Evolutionary conservation across 2,888 invertebrate species (phyloP), one percentile per base, ranked within the genome.

Genomic region (Fabriciana adippe): DNA sequence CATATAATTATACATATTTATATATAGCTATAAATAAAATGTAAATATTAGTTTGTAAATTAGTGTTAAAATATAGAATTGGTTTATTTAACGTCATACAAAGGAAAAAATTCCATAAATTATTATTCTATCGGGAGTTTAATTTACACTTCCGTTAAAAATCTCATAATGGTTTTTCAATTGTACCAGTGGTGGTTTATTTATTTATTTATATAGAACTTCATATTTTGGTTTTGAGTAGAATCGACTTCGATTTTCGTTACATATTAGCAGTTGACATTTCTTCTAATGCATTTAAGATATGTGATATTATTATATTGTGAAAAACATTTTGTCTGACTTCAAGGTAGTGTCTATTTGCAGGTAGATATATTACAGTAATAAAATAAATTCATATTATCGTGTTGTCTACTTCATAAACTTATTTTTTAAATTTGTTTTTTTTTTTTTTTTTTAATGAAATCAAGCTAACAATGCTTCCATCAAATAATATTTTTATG

Each of bases 1-100:
- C 88, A 88, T 87, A 90, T 90, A 88, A 90, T 88, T 91, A 92
- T 92, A 91, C 90, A 92, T 92, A 92, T 92, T 92, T 92, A 92
- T 92, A 92, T 89, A 92, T 90, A 92, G 87, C 86, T 91, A 91
- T 91, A 91, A 92, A 92, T 91, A 92, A 89, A 90, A 79, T 92
- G 92, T 92, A 92, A 90, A 92, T 93, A 93, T 83, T 93, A 93
- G 92, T 75, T 75, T 87, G 86, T 92, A 92, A 91, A 87, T 87
- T 92, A 91, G 92, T 86, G 85, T 89, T 91, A 90, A 91, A 90
- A 85, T 90, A 92, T 91, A 92, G 91, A 92, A 88, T 92, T 85
- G 91, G 91, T 91, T 91, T 92, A 92, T 92, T 92, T 92, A 92
- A 92, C 85, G 88, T 87, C 90, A 87, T 89, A 87, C 85, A 86